Evolutionary conservation across 2,888 invertebrate species (phyloP).

Genomic region (Falcaria lacertinaria): DNA sequence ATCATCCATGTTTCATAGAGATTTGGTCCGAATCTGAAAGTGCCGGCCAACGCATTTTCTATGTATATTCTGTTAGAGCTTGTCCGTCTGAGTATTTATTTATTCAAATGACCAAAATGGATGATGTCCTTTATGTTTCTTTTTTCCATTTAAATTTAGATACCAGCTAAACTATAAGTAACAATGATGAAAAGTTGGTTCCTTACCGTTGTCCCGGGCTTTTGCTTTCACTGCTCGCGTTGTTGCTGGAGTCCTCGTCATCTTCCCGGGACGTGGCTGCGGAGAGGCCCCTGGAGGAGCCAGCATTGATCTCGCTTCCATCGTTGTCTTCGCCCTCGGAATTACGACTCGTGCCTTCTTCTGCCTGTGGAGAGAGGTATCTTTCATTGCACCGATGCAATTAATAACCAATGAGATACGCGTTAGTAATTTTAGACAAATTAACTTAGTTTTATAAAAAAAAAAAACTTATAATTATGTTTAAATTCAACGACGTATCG

Average conservation of each 20-base stretch:
- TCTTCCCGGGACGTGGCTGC: slow-evolving; percentile 85
- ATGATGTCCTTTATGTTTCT: no score
- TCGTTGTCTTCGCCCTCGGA: slow-evolving; percentile 70
- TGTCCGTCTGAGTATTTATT: no score
- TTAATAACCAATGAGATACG: background rate
- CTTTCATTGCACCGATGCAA: background rate
- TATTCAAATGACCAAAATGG: no score
- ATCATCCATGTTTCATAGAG: no score
- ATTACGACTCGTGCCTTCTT: slow-evolving; percentile 66
- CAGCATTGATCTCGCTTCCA: slow-evolving; percentile 61
- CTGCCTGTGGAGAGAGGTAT: slow-evolving; percentile 54
- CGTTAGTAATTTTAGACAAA: no score
- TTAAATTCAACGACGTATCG: no score
- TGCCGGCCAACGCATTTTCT: no score
- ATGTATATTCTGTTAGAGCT: no score
- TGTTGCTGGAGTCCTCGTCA: slow-evolving; percentile 85
- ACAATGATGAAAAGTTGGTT: slow-evolving; percentile 6
- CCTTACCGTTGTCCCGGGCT: slow-evolving; percentile 84
- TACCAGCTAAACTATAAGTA: slow-evolving; percentile 13
- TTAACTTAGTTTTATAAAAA: no score
- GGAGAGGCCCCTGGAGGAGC: slow-evolving; percentile 72
- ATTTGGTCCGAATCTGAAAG: no score
- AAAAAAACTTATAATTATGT: no score
- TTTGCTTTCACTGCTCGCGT: slow-evolving; percentile 84
- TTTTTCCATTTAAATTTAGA: no score